phyloP scores from a whole-genome alignment of 1,140 invertebrate species.

The Telenomus remus region DNA sequence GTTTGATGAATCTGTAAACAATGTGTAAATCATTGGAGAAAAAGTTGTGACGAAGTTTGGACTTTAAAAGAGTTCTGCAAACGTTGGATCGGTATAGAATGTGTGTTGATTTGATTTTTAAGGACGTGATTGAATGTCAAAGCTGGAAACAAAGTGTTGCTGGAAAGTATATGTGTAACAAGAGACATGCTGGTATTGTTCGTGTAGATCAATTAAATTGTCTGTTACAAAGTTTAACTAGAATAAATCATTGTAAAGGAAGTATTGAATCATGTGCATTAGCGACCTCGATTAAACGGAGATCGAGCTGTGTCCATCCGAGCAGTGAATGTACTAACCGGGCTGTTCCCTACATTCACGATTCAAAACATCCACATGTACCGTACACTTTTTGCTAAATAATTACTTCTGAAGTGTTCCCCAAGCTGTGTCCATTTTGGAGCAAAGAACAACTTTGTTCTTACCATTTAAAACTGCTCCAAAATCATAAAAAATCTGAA shows the following conservation, averaged over 20 bases:
- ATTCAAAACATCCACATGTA: constrained; percentile 25
- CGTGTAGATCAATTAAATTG: constrained; percentile 23
- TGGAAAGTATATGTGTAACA: constrained; percentile 9
- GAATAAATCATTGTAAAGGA: constrained; percentile 48
- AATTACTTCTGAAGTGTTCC: no score
- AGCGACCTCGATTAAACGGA: constrained; percentile 51
- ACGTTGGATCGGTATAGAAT: constrained; percentile 2
- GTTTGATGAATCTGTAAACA: no score
- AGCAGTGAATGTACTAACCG: constrained; percentile 27
- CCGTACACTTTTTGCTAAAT: constrained; percentile 1
- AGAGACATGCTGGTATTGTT: constrained; percentile 16
- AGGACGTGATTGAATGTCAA: constrained; percentile 11
- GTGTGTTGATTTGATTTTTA: constrained; percentile 5
- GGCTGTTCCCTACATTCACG: constrained; percentile 14
- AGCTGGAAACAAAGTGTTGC: constrained; percentile 9
- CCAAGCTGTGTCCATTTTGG: no score
- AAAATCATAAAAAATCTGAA: no score
- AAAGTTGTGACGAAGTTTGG: no score
- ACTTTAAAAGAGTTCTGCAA: not conserved
- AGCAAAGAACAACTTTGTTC: no score
- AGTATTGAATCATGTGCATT: constrained; percentile 49
- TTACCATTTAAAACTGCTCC: no score
- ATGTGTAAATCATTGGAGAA: no score
- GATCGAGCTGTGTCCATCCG: constrained; percentile 34
- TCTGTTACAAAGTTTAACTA: constrained; percentile 46